Base-by-base conservation (phyloP, 2,888 invertebrate species). In the Dynastes hyllus region DNA sequence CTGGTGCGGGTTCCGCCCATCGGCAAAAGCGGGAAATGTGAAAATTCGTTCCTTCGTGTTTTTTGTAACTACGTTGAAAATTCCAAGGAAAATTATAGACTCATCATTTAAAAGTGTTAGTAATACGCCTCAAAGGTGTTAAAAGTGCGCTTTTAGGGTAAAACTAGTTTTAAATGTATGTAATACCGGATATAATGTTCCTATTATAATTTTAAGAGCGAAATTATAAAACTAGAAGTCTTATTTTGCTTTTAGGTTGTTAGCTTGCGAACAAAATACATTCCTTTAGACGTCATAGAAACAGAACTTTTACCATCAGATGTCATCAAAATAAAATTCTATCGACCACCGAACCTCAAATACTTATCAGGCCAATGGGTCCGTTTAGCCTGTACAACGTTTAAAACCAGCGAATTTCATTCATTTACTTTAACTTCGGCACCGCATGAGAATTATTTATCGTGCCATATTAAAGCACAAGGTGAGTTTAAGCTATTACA, bases 341-440 rank as follows among this genome's bases (percentile, higher is more conserved):
- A 97, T 87, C 93, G 98, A 65, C 98, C 98, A 4, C 97, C 98
- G 0, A 97, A 98, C 89, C 93, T 98, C 82, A 97, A 97, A 89
- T 98, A 98, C 87, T 90, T 97, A 58, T 96, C 96, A 45, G 97
- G 97, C n/a, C 97, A 97, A 88, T 97, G 97, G 97, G 96, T 98
- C 8, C 93, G 98, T 0, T 89, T 98, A 8, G 95, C 97, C 0
- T 98, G 98, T 86, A 97, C 97, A 0, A 95, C 96, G 0, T 96
- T 98, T 87, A 92, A 94, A 80, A 94, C 95, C 9, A 94, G 95
- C 85, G 98, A 98, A 88, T 97, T 96, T 89, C 98, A 98, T 88
- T 97, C 98, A 13, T 97, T 98, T 88, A 98, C 98, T 0, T 89
- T 98, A 73, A 98, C 98, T 0, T 98, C 98, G 11, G 97, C 98